Base-by-base conservation (phyloP, 2,888 invertebrate genomes). In the Mythimna lalbum region DNA sequence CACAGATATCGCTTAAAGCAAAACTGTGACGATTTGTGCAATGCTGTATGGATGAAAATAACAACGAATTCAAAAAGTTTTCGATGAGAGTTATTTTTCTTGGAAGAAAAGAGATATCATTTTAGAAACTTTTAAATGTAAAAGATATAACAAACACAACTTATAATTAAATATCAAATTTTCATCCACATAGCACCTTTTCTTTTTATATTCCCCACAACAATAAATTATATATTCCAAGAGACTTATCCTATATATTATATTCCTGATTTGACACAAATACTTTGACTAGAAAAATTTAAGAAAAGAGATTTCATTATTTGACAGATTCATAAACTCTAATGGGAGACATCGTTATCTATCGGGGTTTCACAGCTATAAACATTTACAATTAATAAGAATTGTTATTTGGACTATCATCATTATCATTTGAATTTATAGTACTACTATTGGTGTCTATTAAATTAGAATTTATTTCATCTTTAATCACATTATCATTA, bases 401-500 rank as follows among this genome's bases (percentile, higher is more conserved):
- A 89, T 95, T 96, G 82, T 95, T 96, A 88, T 95, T 95, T 69
- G 95, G 94, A 90, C 94, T 94, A 78, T 93, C 89, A 81, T 94
- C 92, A 82, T 92, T 92, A 82, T 94, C 90, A 84, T 92, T 92
- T 70, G 92, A 89, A 87, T 78, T 82, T 56, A 86, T 73, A 78
- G 89, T 69, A 88, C 87, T 90, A 88, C 87, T 90, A 69, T 62
- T 89, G 71, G 85, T 84, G 74, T 93, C 93, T 80, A 93, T 91
- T 65, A 93, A 78, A 88, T 96, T 95, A 19, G 93, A 95, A 90
- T 95, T 95, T 50, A 95, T 95, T 89, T 94, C 95, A 88, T 93
- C 92, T 82, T 90, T 92, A 63, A 87, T 88, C 72, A 88, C 76
- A 76, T 85, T 89, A 80, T 90, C 80, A 73, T 85, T 89, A 81